Conservation (phyloP, 2,113 vertebrate genomes). For the Nyctibius bracteatus region DNA sequence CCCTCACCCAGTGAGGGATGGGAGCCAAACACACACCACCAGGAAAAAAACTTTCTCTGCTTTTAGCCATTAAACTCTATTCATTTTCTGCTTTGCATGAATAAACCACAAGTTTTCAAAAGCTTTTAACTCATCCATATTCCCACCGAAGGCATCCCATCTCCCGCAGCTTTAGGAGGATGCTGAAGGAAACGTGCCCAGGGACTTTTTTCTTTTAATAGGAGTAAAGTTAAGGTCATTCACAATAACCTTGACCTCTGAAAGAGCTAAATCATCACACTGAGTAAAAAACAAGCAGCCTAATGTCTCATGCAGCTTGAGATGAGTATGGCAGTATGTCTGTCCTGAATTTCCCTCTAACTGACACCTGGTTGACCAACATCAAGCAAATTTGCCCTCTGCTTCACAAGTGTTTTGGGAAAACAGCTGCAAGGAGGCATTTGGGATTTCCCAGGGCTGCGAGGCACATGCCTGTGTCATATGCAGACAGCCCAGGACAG, state of each 20-base stretch:
- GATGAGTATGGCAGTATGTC: background rate
- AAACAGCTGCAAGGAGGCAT: background rate
- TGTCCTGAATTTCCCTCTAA: background rate
- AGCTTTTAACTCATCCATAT: background rate
- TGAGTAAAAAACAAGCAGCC: background rate
- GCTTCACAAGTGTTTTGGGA: background rate
- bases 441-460: background rate
- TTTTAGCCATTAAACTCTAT: background rate
- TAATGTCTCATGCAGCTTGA: background rate
- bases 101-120: background rate
- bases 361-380: background rate
- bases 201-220: background rate
- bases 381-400: background rate
- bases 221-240: background rate
- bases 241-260: background rate
- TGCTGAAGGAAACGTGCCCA: rapidly evolving
- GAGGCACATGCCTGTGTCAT: background rate
- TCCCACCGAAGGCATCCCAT: background rate
- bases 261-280: background rate
- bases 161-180: background rate
- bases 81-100: background rate
- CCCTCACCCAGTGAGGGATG: background rate
- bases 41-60: background rate
- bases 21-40: rapidly evolving
- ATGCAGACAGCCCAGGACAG: background rate